Evolutionary conservation across 2,888 invertebrate genomes (phyloP).

Genomic region (Mimachlamys varia): DNA sequence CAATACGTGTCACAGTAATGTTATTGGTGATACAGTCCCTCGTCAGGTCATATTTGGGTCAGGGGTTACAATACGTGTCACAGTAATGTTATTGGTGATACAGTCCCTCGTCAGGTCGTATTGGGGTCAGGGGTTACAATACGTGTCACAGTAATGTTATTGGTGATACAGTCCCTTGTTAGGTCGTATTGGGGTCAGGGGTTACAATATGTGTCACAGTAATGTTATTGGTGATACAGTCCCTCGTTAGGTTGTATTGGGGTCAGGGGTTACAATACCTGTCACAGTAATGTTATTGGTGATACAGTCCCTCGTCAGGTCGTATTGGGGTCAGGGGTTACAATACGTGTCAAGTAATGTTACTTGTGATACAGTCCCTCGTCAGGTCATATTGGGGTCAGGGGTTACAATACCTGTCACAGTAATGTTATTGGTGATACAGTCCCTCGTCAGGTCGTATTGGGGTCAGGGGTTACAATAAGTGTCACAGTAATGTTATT

Average conservation of each 20-base stretch:
- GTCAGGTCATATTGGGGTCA: not conserved
- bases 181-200: not conserved
- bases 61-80: too few species aligned
- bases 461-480: not conserved
- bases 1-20: too few species aligned
- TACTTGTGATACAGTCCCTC: not conserved
- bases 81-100: not conserved
- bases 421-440: not conserved
- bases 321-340: not conserved
- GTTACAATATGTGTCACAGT: too few species aligned
- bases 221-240: not conserved
- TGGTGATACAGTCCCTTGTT: not conserved
- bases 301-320: not conserved
- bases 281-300: not conserved
- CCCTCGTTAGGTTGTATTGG: not conserved
- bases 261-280: not conserved
- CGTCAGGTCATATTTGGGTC: not conserved
- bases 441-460: not conserved
- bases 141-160: not conserved
- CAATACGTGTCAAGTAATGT: too few species aligned
- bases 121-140: not conserved
- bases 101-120: not conserved
- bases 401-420: too few species aligned
- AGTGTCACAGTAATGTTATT: not conserved
- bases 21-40: not conserved